Conservation (phyloP, 1,140 invertebrate species). For the Cotesia chilonis region DNA sequence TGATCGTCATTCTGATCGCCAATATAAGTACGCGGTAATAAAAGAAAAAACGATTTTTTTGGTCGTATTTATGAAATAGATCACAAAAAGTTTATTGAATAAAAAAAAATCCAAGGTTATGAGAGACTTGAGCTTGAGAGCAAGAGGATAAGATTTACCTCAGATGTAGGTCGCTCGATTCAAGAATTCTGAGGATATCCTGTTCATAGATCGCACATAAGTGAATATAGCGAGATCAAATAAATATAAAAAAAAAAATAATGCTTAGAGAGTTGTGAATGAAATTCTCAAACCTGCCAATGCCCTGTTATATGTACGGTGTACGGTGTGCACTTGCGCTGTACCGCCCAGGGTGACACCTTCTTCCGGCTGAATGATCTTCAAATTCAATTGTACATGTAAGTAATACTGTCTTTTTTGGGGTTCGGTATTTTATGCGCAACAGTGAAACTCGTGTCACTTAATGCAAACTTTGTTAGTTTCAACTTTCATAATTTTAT, state of each 20-base stretch:
- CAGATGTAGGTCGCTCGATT: slow-evolving; percentile 56
- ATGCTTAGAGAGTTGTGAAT: slow-evolving; percentile 43
- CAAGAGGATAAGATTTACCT: background rate
- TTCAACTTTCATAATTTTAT: too few species aligned
- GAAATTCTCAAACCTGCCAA: slow-evolving; percentile 41
- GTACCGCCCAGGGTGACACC: slow-evolving; percentile 51
- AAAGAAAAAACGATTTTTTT: background rate
- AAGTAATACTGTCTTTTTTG: background rate
- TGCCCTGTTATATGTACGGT: slow-evolving; percentile 31
- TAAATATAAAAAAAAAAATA: slow-evolving; percentile 36
- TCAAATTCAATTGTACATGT: background rate
- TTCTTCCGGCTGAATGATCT: slow-evolving; percentile 56
- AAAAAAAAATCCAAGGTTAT: background rate
- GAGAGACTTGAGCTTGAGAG: background rate
- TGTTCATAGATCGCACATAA: slow-evolving; percentile 50
- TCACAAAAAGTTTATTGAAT: too few species aligned
- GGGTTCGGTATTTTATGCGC: too few species aligned
- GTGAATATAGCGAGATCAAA: slow-evolving; percentile 43
- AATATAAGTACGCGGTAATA: background rate
- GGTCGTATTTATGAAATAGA: too few species aligned
- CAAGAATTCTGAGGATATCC: slow-evolving; percentile 54
- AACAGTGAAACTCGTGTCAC: background rate
- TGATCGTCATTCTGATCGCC: too few species aligned
- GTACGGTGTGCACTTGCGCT: slow-evolving; percentile 51
- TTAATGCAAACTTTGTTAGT: background rate